Percentiles rank a stretch among this genome's conserved stretches.
These are phyloP conservation scores for Mesopsocus fuscifrons DNA, from an alignment of 2,888 invertebrate genomes.

Conservation along the genomic window DNA sequence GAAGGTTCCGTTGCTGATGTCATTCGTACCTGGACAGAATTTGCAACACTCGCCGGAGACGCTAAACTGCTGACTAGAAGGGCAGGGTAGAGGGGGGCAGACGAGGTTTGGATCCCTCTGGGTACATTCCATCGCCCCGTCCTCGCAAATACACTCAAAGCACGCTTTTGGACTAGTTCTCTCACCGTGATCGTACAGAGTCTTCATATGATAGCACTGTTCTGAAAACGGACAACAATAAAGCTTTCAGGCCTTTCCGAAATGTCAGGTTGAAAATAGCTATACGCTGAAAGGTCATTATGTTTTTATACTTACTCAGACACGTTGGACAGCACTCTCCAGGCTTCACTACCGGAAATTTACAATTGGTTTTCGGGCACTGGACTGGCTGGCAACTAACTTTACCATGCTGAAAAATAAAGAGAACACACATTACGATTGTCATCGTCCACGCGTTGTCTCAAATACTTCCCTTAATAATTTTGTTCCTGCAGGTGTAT, in stretches of 20 bases:
- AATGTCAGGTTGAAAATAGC: not conserved
- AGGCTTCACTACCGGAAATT: slow-evolving; percentile 55
- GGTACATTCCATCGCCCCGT: slow-evolving; percentile 63
- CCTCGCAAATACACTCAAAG: slow-evolving; percentile 62
- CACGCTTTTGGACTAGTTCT: slow-evolving; percentile 53
- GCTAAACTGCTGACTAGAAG: slow-evolving; percentile 53
- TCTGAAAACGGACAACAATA: slow-evolving; percentile 27
- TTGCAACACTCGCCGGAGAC: slow-evolving; percentile 78
- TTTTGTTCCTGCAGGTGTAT: too few relatives aligned
- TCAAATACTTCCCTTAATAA: too few relatives aligned
- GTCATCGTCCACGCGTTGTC: too few relatives aligned
- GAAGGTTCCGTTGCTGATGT: too few relatives aligned
- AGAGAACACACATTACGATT: too few relatives aligned
- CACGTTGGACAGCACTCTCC: slow-evolving; percentile 76
- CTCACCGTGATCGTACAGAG: slow-evolving; percentile 65
- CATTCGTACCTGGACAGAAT: slow-evolving; percentile 77
- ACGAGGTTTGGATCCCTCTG: slow-evolving; percentile 53
- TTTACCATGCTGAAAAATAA: slow-evolving; percentile 50
- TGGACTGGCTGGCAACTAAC: slow-evolving; percentile 66
- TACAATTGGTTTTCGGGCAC: slow-evolving; percentile 59
- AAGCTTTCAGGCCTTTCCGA: slow-evolving; percentile 3
- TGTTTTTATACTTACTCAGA: slow-evolving; percentile 43
- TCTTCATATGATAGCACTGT: slow-evolving; percentile 47
- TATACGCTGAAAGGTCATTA: slow-evolving; percentile 4
- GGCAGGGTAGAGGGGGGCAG: slow-evolving; percentile 63